Percentiles rank a stretch among this genome's conserved stretches.
phyloP scores from a whole-genome alignment of 64 coral and sea anemone species.

The Hydrozoanthus tunicans region DNA sequence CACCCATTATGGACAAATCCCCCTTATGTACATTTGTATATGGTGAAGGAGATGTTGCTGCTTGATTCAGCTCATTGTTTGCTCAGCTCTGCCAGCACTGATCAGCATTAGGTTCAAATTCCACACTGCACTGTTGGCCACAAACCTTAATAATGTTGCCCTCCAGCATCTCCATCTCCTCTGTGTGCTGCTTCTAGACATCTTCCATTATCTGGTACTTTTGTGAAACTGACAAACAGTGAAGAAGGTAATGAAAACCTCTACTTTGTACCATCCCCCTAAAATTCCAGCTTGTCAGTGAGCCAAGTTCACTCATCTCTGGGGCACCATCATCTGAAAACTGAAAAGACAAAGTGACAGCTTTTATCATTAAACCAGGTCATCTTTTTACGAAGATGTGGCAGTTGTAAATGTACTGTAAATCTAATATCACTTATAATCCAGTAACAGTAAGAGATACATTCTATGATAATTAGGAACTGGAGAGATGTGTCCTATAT shows the following conservation, averaged over 20 bases:
- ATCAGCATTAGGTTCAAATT: constrained; percentile 7
- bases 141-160: background rate
- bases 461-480: constrained; percentile 1
- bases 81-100: background rate
- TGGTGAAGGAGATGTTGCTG: constrained; percentile 14
- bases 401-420: background rate
- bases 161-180: background rate
- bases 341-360: background rate
- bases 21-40: constrained; percentile 19
- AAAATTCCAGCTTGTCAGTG: constrained; percentile 22
- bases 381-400: background rate
- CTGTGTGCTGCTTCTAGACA: background rate
- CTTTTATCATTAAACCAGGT: constrained; percentile 2
- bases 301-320: background rate
- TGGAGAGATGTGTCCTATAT: background rate
- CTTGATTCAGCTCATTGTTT: constrained; percentile 32
- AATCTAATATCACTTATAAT: background rate
- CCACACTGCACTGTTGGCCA: background rate
- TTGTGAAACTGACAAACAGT: background rate
- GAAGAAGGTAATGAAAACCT: background rate
- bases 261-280: background rate
- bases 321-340: constrained; percentile 22
- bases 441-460: constrained; percentile 34
- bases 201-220: constrained; percentile 3
- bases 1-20: background rate